Evolutionary conservation across 2,888 invertebrate species (phyloP), one percentile per base, ranked within the genome.

Genomic region (Trileptium ribeirensis): DNA sequence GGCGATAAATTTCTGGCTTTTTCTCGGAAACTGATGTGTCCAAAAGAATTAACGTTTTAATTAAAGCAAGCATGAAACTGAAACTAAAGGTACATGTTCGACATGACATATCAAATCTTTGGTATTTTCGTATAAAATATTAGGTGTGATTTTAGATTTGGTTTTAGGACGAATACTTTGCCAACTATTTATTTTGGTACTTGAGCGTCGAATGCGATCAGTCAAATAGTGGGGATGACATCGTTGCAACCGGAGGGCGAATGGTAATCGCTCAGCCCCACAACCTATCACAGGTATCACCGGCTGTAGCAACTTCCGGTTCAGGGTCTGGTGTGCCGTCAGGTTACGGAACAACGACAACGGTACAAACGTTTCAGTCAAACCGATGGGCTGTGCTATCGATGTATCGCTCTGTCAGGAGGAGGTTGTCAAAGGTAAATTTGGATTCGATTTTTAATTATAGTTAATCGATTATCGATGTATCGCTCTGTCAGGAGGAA

Each of bases 111-210:
- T n/a, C n/a, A n/a, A n/a, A n/a, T n/a, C n/a, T n/a, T n/a, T n/a
- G n/a, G n/a, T n/a, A n/a, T n/a, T n/a, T n/a, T n/a, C n/a, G n/a
- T n/a, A n/a, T n/a, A n/a, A n/a, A n/a, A n/a, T n/a, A n/a, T n/a
- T n/a, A n/a, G n/a, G n/a, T n/a, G n/a, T n/a, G n/a, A n/a, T n/a
- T n/a, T n/a, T n/a, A n/a, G n/a, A n/a, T n/a, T n/a, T n/a, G n/a
- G n/a, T n/a, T n/a, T n/a, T n/a, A 92, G 87, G 96, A 97, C 91
- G 92, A 94, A 78, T 93, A 92, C 29, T 90, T 99, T 74, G 96
- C 96, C 77, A 98, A 97, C 91, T 98, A 97, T 89, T 93, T 99
- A 85, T 98, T 95, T 90, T 99, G 99, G 99, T 91, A 95, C 90
- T 91, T 96, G 84, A 92, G 94, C 82, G 94, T 97, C 83, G 98